These are phyloP conservation scores for Luperina testacea DNA, from an alignment of 2,888 invertebrate genomes.

Conservation along the genomic window DNA sequence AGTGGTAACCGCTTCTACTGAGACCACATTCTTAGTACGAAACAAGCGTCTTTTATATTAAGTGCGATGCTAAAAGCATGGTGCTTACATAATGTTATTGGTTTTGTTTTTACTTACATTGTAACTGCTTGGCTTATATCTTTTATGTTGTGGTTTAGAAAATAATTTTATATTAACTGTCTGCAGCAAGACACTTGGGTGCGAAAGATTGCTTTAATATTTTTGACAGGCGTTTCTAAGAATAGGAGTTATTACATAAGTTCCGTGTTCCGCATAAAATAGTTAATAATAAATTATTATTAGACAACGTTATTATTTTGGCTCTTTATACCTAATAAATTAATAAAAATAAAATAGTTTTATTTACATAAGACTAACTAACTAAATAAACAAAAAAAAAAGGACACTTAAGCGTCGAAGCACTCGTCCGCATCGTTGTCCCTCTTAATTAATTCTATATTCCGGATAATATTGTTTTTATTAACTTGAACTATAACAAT, in stretches of 20 bases:
- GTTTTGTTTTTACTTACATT: conserved; percentile 57
- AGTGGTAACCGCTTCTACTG: conserved; percentile 26
- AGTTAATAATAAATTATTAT: neutral
- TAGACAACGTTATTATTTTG: too few relatives aligned
- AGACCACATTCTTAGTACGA: conserved; percentile 26
- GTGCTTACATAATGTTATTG: conserved; percentile 48
- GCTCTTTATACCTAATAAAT: too few relatives aligned
- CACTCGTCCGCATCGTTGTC: neutral
- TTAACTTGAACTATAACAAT: neutral
- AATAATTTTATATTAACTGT: conserved; percentile 24
- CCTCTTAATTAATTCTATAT: neutral
- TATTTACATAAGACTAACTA: too few relatives aligned
- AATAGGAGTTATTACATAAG: neutral
- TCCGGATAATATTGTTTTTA: too few relatives aligned
- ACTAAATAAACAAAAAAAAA: neutral
- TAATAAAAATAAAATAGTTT: too few relatives aligned
- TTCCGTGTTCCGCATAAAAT: neutral
- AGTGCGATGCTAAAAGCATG: conserved; percentile 52
- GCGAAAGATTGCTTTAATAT: conserved; percentile 10
- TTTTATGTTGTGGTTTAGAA: conserved; percentile 17
- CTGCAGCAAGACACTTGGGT: conserved; percentile 2
- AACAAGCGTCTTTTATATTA: conserved; percentile 53
- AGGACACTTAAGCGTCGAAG: neutral
- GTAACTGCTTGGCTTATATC: conserved; percentile 46
- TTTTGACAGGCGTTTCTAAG: conserved; percentile 27